Base-by-base conservation (phyloP, 1,140 invertebrate species). In the Neotoxoptera formosana region DNA sequence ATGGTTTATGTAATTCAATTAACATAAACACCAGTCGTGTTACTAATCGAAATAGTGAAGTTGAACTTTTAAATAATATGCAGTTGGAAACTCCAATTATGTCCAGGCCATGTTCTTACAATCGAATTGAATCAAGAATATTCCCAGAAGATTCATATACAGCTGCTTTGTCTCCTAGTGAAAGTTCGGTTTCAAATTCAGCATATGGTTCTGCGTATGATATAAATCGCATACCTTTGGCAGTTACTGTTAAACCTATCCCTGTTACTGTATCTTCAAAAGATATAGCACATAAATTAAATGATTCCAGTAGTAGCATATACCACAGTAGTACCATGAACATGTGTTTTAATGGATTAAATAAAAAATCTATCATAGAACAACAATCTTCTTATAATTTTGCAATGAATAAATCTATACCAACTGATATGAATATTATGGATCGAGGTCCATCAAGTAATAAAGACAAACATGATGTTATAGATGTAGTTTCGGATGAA, bases 161-260 rank as follows among this genome's bases (percentile, higher is more conserved):
- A 34, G 53, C 56, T 47, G 60, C 21, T 36, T 48, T 91, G 7
- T 91, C 90, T 81, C 89, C 89, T 45, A 67, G 36, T 67, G 89
- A 90, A 67, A 67, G 36, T 90, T 67, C 53, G 17, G 90, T 91
- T 67, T 47, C 56, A 45, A 91, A 91, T 91, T 91, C 90, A 21
- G 56, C 56, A 23, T 89, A 89, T 89, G 51, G 87, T 53, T 56
- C 87, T 53, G 9, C 23, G 0, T 90, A 60, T 45, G 53, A 60
- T 45, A 36, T 45, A 30, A 90, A 67, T 41, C 34, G 89, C 45
- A 45, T 90, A 90, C 53, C 53, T 45, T n/a, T 89, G 51, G 34
- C 53, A n/a, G 89, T 36, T 25, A 11, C 34, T 25, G 88, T 89
- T 9, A 89, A 89, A 89, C 53, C 88, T 56, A 56, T 90, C 53